These are phyloP conservation scores for Melopsittacus undulatus DNA, from an alignment of 2,797 vertebrate species.

Conservation along the genomic window DNA sequence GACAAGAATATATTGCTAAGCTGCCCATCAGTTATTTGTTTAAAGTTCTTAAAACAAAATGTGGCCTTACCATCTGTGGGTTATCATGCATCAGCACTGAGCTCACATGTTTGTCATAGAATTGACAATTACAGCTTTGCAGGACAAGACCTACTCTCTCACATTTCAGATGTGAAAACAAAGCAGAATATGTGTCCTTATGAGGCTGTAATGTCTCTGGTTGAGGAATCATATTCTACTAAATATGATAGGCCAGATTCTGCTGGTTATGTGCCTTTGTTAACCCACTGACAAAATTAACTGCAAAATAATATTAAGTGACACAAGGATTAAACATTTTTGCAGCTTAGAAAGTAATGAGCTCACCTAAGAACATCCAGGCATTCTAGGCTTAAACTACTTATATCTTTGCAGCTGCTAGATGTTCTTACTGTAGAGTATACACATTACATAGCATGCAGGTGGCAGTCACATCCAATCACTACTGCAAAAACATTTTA, in stretches of 20 bases:
- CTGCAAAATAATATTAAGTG: conserved; percentile 46
- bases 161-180: background rate
- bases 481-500: conserved; percentile 67
- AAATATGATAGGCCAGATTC: conserved; percentile 9
- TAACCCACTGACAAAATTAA: conserved; percentile 22
- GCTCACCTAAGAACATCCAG: conserved; percentile 51
- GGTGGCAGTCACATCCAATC: conserved; percentile 78
- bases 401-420: conserved; percentile 57
- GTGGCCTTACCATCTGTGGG: background rate
- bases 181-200: background rate
- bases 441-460: conserved; percentile 41
- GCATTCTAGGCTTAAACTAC: conserved; percentile 29
- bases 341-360: conserved; percentile 30
- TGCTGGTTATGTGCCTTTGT: conserved; percentile 16
- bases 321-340: conserved; percentile 59
- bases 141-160: background rate
- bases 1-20: background rate
- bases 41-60: background rate
- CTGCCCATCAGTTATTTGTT: background rate
- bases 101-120: background rate
- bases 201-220: background rate
- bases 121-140: background rate
- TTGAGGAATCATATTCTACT: background rate
- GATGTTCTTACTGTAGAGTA: conserved; percentile 41
- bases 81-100: background rate